Base-by-base conservation (phyloP, 2,113 vertebrate species). In the Sorex araneus region DNA sequence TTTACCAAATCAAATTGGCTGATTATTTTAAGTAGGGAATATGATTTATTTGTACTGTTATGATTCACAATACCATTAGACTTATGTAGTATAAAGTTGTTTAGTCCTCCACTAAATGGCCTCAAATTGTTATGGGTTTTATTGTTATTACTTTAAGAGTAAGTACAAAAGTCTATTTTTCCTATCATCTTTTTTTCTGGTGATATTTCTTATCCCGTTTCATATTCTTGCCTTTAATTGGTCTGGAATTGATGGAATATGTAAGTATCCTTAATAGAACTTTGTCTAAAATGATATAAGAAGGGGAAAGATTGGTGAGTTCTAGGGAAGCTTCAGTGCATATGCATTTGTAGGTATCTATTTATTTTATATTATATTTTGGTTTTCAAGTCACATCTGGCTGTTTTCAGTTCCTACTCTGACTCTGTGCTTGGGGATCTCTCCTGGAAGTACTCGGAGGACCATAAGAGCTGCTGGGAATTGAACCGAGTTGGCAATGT, bases 231-330 rank as follows among this genome's bases (percentile, higher is more conserved):
- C 30, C 74, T 84, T 57, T 67, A 13, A 57, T 66, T 80, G 2
- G 5, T 80, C 43, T 45, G 67, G 43, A 79, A 54, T 57, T 54
- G 34, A 67, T 66, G 34, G 23, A 66, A 54, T 79, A 66, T 12
- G 43, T 67, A 71, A 80, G 23, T 73, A 74, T 64, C 32, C 64
- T 78, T 28, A 30, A 67, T 90, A 91, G 63, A 64, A 70, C 21
- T 77, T 82, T 82, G 2, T 69, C 77, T 82, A 90, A 81, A 94
- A 82, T 87, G 36, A 28, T 15, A 30, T 85, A 60, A 43, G 40
- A 50, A 8, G n/a, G 40, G 40, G 30, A 25, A 80, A 27, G 1
- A 57, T 87, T 45, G 16, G 40, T 82, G 47, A 86, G 60, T 32
- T 69, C 60, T 36, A 60, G 36, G 36, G 25, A 82, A 23, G 27